These are phyloP conservation scores for Leptopilina clavipes DNA, from an alignment of 1,140 invertebrate species.

Conservation along the genomic window DNA sequence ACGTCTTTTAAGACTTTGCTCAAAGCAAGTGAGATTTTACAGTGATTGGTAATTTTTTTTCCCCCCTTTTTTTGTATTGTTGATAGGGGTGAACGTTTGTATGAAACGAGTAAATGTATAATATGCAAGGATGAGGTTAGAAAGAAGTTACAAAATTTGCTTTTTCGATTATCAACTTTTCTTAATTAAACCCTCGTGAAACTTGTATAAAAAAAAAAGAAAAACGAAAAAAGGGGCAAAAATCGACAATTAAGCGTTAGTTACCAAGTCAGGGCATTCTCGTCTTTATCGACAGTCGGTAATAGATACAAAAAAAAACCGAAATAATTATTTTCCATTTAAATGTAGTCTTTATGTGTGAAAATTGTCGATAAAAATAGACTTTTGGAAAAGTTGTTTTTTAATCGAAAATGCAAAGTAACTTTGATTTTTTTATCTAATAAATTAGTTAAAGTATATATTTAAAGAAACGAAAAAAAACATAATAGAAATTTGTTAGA, in stretches of 20 bases:
- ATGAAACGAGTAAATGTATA: background rate
- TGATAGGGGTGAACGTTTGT: constrained; percentile 7
- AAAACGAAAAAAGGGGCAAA: background rate
- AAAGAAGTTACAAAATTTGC: background rate
- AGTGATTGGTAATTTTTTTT: background rate
- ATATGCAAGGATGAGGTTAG: background rate
- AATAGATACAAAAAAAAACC: background rate
- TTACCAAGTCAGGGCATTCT: constrained; percentile 10
- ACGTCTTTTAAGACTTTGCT: background rate
- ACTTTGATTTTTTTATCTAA: constrained; percentile 1
- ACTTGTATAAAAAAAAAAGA: background rate
- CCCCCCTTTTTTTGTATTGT: background rate
- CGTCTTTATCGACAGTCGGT: constrained; percentile 16
- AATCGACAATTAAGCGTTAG: background rate
- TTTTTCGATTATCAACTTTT: constrained; percentile 13
- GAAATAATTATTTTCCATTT: background rate
- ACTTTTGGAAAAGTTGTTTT: background rate
- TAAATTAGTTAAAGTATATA: background rate
- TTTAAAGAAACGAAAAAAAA: background rate
- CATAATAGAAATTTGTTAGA: background rate
- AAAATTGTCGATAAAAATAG: constrained; percentile 1
- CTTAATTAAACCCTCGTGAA: too few species aligned
- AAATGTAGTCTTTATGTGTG: background rate
- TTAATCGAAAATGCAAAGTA: background rate
- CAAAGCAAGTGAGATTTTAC: constrained; percentile 2